Base-by-base conservation (phyloP, 2,113 vertebrate genomes). In the Chauna torquata region DNA sequence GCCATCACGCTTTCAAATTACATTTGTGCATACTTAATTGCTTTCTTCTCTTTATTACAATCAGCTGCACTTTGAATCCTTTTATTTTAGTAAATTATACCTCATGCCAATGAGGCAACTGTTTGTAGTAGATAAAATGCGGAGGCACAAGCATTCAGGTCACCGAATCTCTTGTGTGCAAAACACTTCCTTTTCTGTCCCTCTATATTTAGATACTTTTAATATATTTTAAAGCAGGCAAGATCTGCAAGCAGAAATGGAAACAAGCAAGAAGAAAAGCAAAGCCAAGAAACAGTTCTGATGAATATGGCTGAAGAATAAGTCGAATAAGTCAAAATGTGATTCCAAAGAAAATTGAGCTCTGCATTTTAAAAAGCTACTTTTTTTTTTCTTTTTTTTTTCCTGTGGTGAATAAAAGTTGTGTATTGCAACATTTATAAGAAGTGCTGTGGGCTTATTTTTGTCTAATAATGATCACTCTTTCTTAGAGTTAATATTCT, bases 21-120 rank as follows among this genome's bases (percentile, higher is more conserved):
- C 45, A 82, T 82, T 91, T 94, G 57, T 89, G 71, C 95, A 76
- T 61, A 70, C n/a, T 96, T 88, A 95, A 94, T 94, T 91, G 32
- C 38, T 92, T 95, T 95, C 50, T 91, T 94, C 78, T 89, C 52
- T 22, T 30, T 70, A 81, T 90, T 97, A 78, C n/a, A 59, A 71
- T 32, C 58, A 92, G 71, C 52, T 86, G 55, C 55, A 88, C 38
- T 91, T 86, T 85, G 62, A 82, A 91, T 57, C 71, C 71, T 90
- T 94, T 95, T 59, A 85, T 94, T 94, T 86, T 55, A 80, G 62
- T 83, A 82, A 92, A 89, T 92, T 89, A 90, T 83, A 66, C 78
- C 55, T 90, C 68, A 74, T 86, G 89, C 91, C 89, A 90, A 88
- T 36, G 65, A 95, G 50, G 75, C 70, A 86, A 95, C 75, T 90